Conservation (phyloP, 2,888 invertebrate genomes). For the Zhuqinia jingwanae region DNA sequence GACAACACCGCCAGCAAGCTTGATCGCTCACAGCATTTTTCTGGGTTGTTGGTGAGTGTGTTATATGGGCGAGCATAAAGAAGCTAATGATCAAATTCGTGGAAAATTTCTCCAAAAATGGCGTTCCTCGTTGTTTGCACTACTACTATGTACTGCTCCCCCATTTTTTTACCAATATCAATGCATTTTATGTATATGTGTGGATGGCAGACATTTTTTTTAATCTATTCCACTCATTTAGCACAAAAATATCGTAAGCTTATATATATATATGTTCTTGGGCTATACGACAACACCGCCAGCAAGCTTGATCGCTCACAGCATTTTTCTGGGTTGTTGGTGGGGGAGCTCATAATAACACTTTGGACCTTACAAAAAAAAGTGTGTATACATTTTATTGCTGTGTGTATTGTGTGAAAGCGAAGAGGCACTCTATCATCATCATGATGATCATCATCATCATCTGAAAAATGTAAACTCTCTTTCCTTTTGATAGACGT, state of each 20-base stretch:
- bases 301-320: too few relatives aligned
- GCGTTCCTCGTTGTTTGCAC: not conserved
- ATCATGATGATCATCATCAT: too few relatives aligned
- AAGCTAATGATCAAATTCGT: constrained; percentile 55
- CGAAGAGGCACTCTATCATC: constrained; percentile 36
- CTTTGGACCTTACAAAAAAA: not conserved
- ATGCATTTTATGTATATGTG: not conserved
- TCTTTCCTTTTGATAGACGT: constrained; percentile 56
- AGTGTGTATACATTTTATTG: not conserved
- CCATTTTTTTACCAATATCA: not conserved
- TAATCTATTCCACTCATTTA: not conserved
- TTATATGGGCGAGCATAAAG: constrained; percentile 16
- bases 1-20: not conserved
- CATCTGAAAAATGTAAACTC: constrained; percentile 64
- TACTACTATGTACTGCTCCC: not conserved
- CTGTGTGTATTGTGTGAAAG: constrained; percentile 2
- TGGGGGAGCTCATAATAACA: not conserved
- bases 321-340: not conserved
- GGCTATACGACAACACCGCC: not conserved
- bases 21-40: too few relatives aligned
- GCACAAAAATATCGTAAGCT: too few relatives aligned
- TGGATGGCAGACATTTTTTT: not conserved
- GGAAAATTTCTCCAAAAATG: constrained; percentile 22
- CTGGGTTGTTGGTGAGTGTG: too few relatives aligned
- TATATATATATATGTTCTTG: too few relatives aligned